phyloP scores from a whole-genome alignment of 2,888 invertebrate species.

The Ypsolopha sequella region DNA sequence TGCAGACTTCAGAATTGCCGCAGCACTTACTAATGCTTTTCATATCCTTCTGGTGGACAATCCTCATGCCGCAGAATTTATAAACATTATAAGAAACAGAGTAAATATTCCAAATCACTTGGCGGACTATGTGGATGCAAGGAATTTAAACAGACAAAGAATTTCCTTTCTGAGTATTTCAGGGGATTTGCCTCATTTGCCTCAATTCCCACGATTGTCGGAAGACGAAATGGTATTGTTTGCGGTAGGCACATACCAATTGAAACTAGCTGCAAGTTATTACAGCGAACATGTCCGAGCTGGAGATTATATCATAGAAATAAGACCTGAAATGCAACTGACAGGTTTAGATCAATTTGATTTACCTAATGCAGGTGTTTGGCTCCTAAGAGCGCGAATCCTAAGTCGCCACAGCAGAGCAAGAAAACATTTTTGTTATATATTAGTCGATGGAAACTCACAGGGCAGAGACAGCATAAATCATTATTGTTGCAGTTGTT shows the following conservation, averaged over 20 bases:
- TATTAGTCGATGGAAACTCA: conserved; percentile 3
- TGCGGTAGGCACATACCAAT: conserved; percentile 5
- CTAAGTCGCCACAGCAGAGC: conserved; percentile 4
- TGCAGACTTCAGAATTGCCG: conserved; percentile 8
- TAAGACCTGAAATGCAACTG: neutral
- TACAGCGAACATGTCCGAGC: conserved; percentile 6
- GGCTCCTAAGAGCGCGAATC: conserved; percentile 5
- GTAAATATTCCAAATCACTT: conserved; percentile 6
- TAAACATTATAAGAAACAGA: conserved; percentile 7
- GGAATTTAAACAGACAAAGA: conserved; percentile 7
- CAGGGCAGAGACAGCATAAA: neutral
- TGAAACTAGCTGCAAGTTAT: conserved; percentile 7
- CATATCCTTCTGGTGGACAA: conserved; percentile 6
- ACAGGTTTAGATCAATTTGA: neutral
- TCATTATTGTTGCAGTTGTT: neutral
- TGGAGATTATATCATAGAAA: conserved; percentile 6
- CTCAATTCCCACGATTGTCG: conserved; percentile 6
- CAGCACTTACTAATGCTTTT: conserved; percentile 8
- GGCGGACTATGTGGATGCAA: conserved; percentile 6
- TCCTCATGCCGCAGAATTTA: conserved; percentile 7
- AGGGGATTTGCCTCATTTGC: neutral
- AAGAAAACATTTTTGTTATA: conserved; percentile 6
- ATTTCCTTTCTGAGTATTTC: conserved; percentile 3
- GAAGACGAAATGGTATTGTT: conserved; percentile 5
- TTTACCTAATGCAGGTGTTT: neutral